Percentiles rank a stretch among this genome's conserved stretches.
These are phyloP conservation scores for Triplophysa siluroides DNA, from an alignment of 2,113 vertebrate species.

Conservation along the genomic window DNA sequence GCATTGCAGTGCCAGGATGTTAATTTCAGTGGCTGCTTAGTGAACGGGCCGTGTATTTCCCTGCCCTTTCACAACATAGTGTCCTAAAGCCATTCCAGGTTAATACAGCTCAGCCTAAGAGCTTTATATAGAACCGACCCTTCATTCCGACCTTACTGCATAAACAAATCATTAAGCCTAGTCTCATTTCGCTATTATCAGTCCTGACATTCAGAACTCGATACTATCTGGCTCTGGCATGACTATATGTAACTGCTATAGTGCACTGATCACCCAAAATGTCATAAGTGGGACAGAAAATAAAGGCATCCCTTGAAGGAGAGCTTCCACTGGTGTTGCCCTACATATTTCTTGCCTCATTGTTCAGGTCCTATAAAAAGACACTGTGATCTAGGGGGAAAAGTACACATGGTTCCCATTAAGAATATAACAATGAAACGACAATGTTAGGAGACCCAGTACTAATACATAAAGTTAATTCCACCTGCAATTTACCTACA, in stretches of 20 bases:
- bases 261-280: constrained; percentile 27
- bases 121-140: constrained; percentile 50
- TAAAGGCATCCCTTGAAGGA: constrained; percentile 72
- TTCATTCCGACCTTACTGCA: constrained; percentile 61
- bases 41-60: constrained; percentile 7
- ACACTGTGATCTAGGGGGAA: neutral
- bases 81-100: constrained; percentile 25
- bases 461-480: neutral
- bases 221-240: constrained; percentile 59
- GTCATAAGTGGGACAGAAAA: constrained; percentile 66
- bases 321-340: constrained; percentile 67
- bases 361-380: constrained; percentile 46
- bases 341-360: constrained; percentile 65
- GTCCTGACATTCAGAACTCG: constrained; percentile 58
- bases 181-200: constrained; percentile 57
- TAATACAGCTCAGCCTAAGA: constrained; percentile 27
- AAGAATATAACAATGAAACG: constrained; percentile 52
- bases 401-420: constrained; percentile 55
- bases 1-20: constrained; percentile 46
- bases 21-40: constrained; percentile 41
- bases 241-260: constrained; percentile 5
- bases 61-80: constrained; percentile 36
- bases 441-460: constrained; percentile 37
- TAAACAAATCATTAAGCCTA: constrained; percentile 64
- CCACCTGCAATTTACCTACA: neutral